These are phyloP conservation scores for Crocallis elinguaria DNA, from an alignment of 2,888 invertebrate genomes.

Conservation along the genomic window DNA sequence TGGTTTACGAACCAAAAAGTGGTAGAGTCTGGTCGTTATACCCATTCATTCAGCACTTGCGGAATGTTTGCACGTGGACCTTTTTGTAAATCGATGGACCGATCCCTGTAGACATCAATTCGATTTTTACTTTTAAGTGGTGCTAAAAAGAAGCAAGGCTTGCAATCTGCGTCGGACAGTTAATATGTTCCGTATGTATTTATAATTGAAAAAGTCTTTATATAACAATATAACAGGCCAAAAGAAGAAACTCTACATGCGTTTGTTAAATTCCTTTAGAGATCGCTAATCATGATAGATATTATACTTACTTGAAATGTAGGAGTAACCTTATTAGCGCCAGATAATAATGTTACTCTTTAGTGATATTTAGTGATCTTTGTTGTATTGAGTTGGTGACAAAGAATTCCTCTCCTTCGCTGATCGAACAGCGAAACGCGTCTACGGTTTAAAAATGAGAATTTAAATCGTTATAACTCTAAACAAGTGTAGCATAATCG, in stretches of 20 bases:
- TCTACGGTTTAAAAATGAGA: not conserved
- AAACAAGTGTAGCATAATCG: not conserved
- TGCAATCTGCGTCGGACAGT: not conserved
- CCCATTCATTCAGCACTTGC: conserved; percentile 58
- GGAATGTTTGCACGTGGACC: conserved; percentile 48
- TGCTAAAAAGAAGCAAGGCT: conserved; percentile 31
- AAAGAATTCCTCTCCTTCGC: too few species aligned
- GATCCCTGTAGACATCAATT: conserved; percentile 50
- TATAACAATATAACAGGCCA: too few species aligned
- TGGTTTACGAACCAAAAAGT: conserved; percentile 55
- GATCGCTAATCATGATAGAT: too few species aligned
- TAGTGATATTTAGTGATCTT: too few species aligned
- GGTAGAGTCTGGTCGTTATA: conserved; percentile 51
- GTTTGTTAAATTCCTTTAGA: too few species aligned
- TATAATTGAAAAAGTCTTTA: not conserved
- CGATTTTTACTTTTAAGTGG: conserved; percentile 48
- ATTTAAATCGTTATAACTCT: too few species aligned
- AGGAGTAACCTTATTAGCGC: too few species aligned
- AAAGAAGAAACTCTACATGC: too few species aligned
- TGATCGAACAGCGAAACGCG: too few species aligned
- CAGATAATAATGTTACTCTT: too few species aligned
- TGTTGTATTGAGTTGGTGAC: too few species aligned
- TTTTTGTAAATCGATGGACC: conserved; percentile 49
- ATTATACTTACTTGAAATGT: too few species aligned
- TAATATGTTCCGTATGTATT: not conserved